Evolutionary conservation across 2,113 vertebrate species (phyloP).

Genomic region (Menidia beryllina): DNA sequence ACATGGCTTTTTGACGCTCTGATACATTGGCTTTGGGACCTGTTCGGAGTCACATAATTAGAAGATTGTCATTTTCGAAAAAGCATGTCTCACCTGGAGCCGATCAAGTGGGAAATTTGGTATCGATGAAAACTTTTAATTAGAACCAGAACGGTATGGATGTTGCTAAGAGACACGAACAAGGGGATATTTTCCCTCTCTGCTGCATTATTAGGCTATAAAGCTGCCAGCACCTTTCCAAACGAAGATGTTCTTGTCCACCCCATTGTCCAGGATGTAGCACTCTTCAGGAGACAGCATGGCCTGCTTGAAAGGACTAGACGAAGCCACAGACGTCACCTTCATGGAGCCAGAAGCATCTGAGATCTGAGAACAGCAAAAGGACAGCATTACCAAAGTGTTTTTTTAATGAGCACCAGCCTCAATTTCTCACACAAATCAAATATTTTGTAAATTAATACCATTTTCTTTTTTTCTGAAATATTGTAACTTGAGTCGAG

Average conservation of each 20-base stretch:
- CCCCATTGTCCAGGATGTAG: constrained; percentile 84
- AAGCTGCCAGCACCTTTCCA: constrained; percentile 81
- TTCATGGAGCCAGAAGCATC: constrained; percentile 82
- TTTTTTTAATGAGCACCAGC: too few relatives aligned
- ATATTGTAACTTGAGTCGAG: not conserved
- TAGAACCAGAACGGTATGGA: not conserved
- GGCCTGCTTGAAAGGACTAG: constrained; percentile 83
- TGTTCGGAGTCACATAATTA: constrained; percentile 35
- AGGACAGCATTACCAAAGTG: not conserved
- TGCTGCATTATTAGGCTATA: not conserved
- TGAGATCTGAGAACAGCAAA: constrained; percentile 76
- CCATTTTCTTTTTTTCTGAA: too few relatives aligned
- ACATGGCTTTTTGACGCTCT: constrained; percentile 82
- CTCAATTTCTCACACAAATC: too few relatives aligned
- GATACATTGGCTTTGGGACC: constrained; percentile 75
- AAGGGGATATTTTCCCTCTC: not conserved
- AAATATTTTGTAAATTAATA: too few relatives aligned
- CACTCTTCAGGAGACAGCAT: constrained; percentile 81
- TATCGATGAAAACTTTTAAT: too few relatives aligned
- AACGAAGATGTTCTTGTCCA: constrained; percentile 80
- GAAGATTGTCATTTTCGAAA: not conserved
- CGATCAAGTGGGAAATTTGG: not conserved
- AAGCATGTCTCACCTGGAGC: not conserved
- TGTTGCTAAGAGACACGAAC: not conserved
- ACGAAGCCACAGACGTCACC: constrained; percentile 64